phyloP scores from a whole-genome alignment of 2,888 invertebrate genomes.

The Maniola hyperantus region DNA sequence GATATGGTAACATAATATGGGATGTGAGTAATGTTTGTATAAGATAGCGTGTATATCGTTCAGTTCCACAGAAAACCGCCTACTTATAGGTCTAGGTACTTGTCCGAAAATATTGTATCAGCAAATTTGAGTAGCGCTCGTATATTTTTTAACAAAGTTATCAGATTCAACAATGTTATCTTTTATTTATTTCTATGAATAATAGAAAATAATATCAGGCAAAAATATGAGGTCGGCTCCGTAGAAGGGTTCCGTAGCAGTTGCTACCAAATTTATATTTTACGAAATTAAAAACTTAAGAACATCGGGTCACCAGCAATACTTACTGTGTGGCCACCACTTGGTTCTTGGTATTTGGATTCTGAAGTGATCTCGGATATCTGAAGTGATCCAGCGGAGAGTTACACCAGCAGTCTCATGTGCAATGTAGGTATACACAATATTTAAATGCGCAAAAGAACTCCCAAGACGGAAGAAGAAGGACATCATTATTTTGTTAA shows the following conservation, averaged over 20 bases:
- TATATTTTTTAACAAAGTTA: neutral
- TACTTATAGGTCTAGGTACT: neutral
- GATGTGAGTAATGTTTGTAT: constrained; percentile 37
- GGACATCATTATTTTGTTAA: too few relatives aligned
- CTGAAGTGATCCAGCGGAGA: too few relatives aligned
- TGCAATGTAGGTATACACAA: too few relatives aligned
- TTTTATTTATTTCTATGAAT: constrained; percentile 9
- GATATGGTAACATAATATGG: constrained; percentile 36
- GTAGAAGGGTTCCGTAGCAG: neutral
- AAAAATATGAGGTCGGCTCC: neutral
- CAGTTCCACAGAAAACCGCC: neutral
- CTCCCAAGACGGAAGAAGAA: too few relatives aligned
- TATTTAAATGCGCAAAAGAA: too few relatives aligned
- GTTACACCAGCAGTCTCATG: too few relatives aligned
- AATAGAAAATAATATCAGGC: neutral
- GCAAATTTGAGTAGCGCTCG: neutral
- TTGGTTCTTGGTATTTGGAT: too few relatives aligned
- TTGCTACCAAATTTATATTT: too few relatives aligned
- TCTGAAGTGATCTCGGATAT: too few relatives aligned
- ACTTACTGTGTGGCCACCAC: too few relatives aligned
- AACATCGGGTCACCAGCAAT: too few relatives aligned
- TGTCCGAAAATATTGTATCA: neutral
- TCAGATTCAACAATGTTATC: constrained; percentile 6
- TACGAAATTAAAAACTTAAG: too few relatives aligned
- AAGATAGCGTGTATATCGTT: constrained; percentile 6